Conservation (phyloP, 2,797 vertebrate species). For the Sarcophilus harrisii region DNA sequence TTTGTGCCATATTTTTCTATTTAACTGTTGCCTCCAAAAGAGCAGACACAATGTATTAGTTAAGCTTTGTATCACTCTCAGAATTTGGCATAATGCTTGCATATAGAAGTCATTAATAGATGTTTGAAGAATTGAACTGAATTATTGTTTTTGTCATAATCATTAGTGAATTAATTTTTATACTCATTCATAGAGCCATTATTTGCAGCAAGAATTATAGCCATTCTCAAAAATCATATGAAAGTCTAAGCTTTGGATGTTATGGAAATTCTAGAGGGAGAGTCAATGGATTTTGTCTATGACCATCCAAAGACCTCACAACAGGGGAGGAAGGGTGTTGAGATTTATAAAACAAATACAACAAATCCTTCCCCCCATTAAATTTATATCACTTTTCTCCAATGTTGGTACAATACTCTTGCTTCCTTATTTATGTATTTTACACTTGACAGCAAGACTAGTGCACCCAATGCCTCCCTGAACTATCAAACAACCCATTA, state of each 20-base stretch:
- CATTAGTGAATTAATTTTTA: not conserved
- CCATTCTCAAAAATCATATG: not conserved
- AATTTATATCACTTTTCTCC: not conserved
- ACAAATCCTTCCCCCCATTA: not conserved
- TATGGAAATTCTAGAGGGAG: not conserved
- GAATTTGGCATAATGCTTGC: not conserved
- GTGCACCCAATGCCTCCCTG: rapidly evolving
- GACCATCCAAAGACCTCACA: not conserved
- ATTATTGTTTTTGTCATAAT: not conserved
- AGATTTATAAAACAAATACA: constrained; percentile 2
- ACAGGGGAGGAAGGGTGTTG: not conserved
- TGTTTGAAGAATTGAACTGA: not conserved
- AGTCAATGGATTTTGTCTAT: not conserved
- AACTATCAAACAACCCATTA: not conserved
- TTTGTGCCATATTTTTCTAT: not conserved
- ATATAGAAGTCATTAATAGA: not conserved
- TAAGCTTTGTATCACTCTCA: not conserved
- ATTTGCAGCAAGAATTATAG: constrained; percentile 27
- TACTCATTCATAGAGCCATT: not conserved
- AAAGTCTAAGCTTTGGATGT: not conserved
- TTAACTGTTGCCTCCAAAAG: not conserved
- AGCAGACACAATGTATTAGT: not conserved
- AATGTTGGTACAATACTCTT: not conserved
- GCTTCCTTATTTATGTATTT: not conserved
- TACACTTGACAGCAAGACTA: not conserved